Conservation (phyloP, 2,113 vertebrate genomes). For the Candoia aspera region DNA sequence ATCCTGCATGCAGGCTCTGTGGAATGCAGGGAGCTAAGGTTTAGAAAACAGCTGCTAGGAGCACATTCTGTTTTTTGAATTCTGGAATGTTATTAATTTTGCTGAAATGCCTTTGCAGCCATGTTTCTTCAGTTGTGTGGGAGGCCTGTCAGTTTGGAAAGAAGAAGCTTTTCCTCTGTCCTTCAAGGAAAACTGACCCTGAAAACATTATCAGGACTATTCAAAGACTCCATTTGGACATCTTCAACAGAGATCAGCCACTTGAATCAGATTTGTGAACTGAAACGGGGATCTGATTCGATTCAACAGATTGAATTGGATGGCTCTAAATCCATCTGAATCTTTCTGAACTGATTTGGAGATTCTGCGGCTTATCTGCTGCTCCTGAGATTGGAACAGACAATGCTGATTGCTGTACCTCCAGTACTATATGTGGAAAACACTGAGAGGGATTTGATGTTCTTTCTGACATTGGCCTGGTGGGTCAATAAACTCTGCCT, state of each 20-base stretch:
- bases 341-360: background rate
- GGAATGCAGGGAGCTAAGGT: background rate
- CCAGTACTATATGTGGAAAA: background rate
- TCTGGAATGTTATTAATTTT: background rate
- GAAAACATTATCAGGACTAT: background rate
- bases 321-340: background rate
- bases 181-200: background rate
- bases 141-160: background rate
- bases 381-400: background rate
- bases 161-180: background rate
- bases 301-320: background rate
- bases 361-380: background rate
- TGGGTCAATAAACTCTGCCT: background rate
- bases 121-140: background rate
- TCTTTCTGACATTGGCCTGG: background rate
- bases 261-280: background rate
- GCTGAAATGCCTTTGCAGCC: background rate
- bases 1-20: background rate
- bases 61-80: background rate
- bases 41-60: background rate
- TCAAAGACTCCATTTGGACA: background rate
- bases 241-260: background rate
- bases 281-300: background rate
- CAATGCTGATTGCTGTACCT: background rate
- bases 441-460: background rate